Evolutionary conservation across 2,113 vertebrate genomes (phyloP), one percentile per base, ranked within the genome.

Genomic region (Urocitellus parryii): DNA sequence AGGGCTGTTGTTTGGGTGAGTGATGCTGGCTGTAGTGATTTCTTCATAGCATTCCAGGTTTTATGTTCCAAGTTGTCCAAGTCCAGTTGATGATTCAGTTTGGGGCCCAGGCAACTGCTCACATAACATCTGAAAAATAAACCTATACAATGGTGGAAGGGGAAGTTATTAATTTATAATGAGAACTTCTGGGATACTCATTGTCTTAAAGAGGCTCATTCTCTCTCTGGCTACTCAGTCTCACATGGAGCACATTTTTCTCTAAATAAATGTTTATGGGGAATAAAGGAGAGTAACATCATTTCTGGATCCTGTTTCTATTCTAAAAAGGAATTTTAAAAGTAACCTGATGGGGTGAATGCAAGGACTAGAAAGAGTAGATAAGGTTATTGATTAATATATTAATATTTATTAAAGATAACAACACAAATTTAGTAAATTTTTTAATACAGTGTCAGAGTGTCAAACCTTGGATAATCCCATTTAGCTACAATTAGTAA

Each of bases 401-500:
- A 13, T 61, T 76, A 84, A 70, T 56, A 73, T 53, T 29, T 68
- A 32, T 16, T 70, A 56, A 88, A 73, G 34, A 63, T 88, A 78
- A 39, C 6, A 65, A 37, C 3, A 39, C 27, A 32, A 18, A 34
- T 61, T 78, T 37, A 78, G 51, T 51, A 65, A 25, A 39, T 25
- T 65, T 4, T n/a, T 78, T 24, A 77, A 84, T 13, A 42, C 2
- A 83, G 82, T 77, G 63, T 81, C 25, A 84, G 5, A 88, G 3
- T 74, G 9, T 8, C 6, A 94, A 22, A 4, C 73, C 56, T 2
- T 79, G 9, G 8, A 74, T 92, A 82, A 89, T n/a, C n/a, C 83
- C 1, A 29, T 95, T 91, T 91, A 93, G 13, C 18, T 78, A 65
- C 18, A 88, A 58, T 11, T 37, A 27, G 13, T 74, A 86, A 80